Conservation (phyloP, 2,888 invertebrate species). For the Plusia festucae region DNA sequence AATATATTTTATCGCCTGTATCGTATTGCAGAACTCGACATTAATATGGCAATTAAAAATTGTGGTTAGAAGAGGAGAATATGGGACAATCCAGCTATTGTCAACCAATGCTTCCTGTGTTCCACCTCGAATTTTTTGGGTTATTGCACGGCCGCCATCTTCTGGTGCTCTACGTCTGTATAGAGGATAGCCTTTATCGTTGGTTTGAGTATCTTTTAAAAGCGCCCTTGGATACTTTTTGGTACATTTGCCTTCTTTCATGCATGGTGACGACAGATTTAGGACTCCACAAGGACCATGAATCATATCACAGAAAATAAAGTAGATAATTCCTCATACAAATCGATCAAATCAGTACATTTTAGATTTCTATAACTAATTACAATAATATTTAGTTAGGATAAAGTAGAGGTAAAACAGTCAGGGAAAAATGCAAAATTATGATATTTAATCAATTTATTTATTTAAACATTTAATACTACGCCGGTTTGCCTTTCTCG, state of each 20-base stretch:
- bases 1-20: conserved; percentile 49
- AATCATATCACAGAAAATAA: no score
- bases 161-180: conserved; percentile 54
- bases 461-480: no score
- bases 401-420: no score
- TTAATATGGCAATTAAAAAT: conserved; percentile 16
- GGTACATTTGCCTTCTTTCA: conserved; percentile 46
- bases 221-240: conserved; percentile 54
- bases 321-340: no score
- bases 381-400: no score
- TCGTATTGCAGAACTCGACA: conserved; percentile 17
- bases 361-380: no score
- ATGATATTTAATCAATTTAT: no score
- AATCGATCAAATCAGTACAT: no score
- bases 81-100: conserved; percentile 23
- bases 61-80: conserved; percentile 9
- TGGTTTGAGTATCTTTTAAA: conserved; percentile 44
- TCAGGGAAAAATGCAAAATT: no score
- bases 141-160: conserved; percentile 40
- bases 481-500: no score
- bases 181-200: conserved; percentile 46
- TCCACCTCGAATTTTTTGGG: conserved; percentile 8
- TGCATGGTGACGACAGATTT: conserved; percentile 49
- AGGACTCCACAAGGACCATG: conserved; percentile 53
- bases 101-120: conserved; percentile 12